Conservation (phyloP, 2,797 vertebrate genomes). For the Tadarida brasiliensis region DNA sequence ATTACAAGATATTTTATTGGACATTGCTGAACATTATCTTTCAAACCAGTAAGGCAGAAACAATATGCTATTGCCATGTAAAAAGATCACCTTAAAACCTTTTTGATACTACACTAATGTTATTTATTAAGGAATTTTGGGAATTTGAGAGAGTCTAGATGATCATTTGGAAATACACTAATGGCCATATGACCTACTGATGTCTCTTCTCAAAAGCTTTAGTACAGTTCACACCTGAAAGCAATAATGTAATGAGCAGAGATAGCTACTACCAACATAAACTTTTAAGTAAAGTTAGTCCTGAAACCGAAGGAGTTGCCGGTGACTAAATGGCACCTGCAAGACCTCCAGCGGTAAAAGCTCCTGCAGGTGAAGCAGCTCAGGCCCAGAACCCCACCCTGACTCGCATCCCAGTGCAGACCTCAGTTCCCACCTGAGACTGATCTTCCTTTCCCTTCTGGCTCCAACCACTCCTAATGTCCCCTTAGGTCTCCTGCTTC, state of each 20-base stretch:
- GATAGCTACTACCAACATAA: not conserved
- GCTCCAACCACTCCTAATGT: not conserved
- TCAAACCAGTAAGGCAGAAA: slow-evolving; percentile 33
- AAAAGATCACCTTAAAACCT: slow-evolving; percentile 44
- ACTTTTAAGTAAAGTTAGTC: slow-evolving; percentile 9
- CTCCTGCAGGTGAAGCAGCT: not conserved
- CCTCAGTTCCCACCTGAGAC: not conserved
- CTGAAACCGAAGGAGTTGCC: not conserved
- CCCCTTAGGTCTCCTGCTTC: not conserved
- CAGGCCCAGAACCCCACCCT: not conserved
- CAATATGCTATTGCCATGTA: slow-evolving; percentile 22
- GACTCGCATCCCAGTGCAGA: not conserved
- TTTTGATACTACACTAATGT: slow-evolving; percentile 49
- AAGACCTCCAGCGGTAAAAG: not conserved
- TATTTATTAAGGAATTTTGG: slow-evolving; percentile 58
- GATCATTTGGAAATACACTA: slow-evolving; percentile 42
- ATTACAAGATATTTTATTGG: slow-evolving; percentile 57
- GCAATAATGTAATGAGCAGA: not conserved
- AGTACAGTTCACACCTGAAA: not conserved
- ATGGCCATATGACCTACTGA: not conserved
- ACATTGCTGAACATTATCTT: slow-evolving; percentile 27
- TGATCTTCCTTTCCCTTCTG: not conserved
- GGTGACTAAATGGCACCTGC: not conserved
- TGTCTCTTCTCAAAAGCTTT: slow-evolving; percentile 16
- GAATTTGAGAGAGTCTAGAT: not conserved